Conservation (phyloP, 2,888 invertebrate genomes). For the Punctoribates punctum region DNA sequence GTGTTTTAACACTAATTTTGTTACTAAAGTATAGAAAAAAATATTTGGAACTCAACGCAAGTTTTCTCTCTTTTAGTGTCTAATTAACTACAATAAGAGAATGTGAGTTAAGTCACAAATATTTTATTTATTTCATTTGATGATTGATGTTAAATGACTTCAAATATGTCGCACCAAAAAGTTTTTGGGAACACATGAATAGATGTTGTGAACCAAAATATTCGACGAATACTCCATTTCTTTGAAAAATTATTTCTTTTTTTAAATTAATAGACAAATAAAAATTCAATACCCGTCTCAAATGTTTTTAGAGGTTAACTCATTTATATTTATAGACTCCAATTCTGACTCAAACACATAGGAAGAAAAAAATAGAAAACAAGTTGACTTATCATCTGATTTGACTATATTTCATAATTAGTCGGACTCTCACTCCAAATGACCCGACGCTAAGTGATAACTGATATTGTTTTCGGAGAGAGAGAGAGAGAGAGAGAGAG, state of each 20-base stretch:
- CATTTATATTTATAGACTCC: too few relatives aligned
- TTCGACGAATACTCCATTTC: not conserved
- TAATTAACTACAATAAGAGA: slow-evolving; percentile 27
- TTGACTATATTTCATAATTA: not conserved
- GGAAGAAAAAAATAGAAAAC: not conserved
- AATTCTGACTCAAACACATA: not conserved
- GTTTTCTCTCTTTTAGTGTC: slow-evolving; percentile 7
- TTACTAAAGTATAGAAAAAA: not conserved
- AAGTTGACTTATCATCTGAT: not conserved
- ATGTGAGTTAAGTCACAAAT: not conserved
- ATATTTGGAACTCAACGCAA: slow-evolving; percentile 17
- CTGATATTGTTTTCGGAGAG: not conserved
- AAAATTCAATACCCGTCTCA: too few relatives aligned
- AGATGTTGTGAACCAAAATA: not conserved
- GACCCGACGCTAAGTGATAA: not conserved
- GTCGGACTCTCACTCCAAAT: not conserved
- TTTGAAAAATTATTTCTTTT: not conserved
- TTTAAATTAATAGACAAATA: not conserved
- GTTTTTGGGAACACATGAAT: not conserved
- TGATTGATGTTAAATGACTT: slow-evolving; percentile 16
- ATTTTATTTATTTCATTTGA: slow-evolving; percentile 2
- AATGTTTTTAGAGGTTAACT: too few relatives aligned
- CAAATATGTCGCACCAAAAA: not conserved
- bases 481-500: not conserved
- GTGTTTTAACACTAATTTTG: slow-evolving; percentile 2